These are phyloP conservation scores for Tuberolachnus salignus DNA, from an alignment of 2,888 invertebrate genomes.

Conservation along the genomic window DNA sequence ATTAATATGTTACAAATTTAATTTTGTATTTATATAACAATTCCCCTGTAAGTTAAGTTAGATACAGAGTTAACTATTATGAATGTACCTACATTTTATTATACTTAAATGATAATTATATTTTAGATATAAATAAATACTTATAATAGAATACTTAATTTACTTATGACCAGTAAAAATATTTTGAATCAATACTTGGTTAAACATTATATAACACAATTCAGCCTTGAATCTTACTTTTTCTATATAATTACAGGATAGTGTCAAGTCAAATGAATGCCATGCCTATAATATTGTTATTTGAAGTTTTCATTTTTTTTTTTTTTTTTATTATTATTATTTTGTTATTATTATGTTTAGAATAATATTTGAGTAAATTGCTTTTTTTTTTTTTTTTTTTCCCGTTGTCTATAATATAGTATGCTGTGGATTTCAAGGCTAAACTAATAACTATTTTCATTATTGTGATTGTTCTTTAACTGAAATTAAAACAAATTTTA, in stretches of 20 bases:
- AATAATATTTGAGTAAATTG: no score
- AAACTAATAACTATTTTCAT: constrained; percentile 40
- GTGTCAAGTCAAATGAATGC: constrained; percentile 19
- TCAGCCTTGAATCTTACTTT: constrained; percentile 6
- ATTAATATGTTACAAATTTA: no score
- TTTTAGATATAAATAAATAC: no score
- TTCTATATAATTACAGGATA: neutral
- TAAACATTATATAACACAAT: constrained; percentile 1
- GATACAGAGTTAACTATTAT: no score
- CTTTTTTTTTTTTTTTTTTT: no score
- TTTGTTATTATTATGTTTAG: constrained; percentile 11
- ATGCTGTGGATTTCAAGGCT: constrained; percentile 10
- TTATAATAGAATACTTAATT: neutral
- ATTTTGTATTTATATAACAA: no score
- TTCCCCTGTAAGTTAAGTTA: no score
- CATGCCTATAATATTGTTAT: constrained; percentile 18
- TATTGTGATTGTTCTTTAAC: constrained; percentile 35
- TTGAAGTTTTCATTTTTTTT: constrained; percentile 4
- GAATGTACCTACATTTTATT: no score
- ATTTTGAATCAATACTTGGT: constrained; percentile 12
- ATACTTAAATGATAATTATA: no score
- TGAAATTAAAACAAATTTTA: constrained; percentile 21
- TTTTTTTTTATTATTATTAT: constrained; percentile 7
- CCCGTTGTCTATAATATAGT: neutral
- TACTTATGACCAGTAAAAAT: neutral